A percentile compares a stretch with the other conserved stretches of the same genome.
These are phyloP conservation scores for Itoplectis maculator DNA, from an alignment of 2,888 invertebrate genomes.

Conservation along the genomic window DNA sequence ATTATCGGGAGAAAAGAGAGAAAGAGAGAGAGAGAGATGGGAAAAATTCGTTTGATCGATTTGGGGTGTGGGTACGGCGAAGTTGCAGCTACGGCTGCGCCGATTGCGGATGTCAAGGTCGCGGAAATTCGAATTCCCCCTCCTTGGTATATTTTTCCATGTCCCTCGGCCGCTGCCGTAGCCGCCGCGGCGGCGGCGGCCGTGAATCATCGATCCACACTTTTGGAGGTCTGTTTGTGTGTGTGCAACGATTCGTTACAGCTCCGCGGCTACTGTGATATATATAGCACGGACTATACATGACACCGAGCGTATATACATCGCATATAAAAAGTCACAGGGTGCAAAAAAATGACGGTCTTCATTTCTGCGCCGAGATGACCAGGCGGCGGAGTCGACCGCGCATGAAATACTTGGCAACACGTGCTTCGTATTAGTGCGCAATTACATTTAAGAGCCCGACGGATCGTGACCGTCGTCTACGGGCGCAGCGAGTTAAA, in stretches of 20 bases:
- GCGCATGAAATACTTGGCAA: slow-evolving; percentile 26
- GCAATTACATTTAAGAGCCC: slow-evolving; percentile 37
- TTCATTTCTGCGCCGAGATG: not conserved
- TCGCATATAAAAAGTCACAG: not conserved
- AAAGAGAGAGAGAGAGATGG: not conserved
- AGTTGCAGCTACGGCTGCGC: slow-evolving; percentile 7
- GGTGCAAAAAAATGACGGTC: not conserved
- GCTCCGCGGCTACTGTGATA: not conserved
- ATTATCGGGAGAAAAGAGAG: no score
- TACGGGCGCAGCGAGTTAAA: slow-evolving; percentile 9
- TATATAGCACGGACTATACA: no score
- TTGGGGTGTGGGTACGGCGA: not conserved
- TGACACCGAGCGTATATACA: no score
- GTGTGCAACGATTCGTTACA: slow-evolving; percentile 4
- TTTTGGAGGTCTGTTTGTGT: slow-evolving; percentile 23
- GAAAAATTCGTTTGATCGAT: not conserved
- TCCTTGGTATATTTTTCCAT: slow-evolving; percentile 15
- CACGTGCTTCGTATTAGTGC: slow-evolving; percentile 26
- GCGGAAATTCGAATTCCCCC: slow-evolving; percentile 1
- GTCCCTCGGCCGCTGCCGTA: no score
- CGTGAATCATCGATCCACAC: slow-evolving; percentile 47
- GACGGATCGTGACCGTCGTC: slow-evolving; percentile 8
- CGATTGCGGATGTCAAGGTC: slow-evolving; percentile 37
- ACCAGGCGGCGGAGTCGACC: not conserved
- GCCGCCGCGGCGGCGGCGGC: slow-evolving; percentile 25